Conservation (phyloP, 1,140 invertebrate species). For the Magallana ariakensis region DNA sequence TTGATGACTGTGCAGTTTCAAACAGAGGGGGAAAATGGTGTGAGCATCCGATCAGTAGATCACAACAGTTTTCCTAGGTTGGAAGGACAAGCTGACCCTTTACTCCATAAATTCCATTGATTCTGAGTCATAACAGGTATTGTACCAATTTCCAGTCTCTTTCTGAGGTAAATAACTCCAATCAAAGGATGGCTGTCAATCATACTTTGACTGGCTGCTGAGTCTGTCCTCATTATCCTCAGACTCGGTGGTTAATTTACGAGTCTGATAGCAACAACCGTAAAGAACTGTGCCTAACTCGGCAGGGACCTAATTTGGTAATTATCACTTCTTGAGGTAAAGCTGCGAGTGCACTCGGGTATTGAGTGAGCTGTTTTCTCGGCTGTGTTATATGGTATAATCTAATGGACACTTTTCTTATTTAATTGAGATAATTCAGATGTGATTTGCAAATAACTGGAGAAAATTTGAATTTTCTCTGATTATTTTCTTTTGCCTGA, state of each 20-base stretch:
- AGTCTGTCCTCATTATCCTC: neutral
- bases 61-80: neutral
- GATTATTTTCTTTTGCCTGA: too few species aligned
- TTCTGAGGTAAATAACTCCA: slow-evolving; percentile 3
- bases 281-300: neutral
- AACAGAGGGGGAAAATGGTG: neutral
- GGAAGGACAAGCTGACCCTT: neutral
- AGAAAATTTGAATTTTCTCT: too few species aligned
- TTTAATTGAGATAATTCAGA: too few species aligned
- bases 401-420: too few species aligned
- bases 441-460: too few species aligned
- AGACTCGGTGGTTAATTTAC: neutral
- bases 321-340: neutral
- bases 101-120: neutral
- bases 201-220: neutral
- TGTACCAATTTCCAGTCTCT: neutral
- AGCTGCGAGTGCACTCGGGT: neutral
- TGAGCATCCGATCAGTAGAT: neutral
- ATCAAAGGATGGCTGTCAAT: slow-evolving; percentile 1
- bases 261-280: neutral
- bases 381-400: neutral
- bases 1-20: neutral
- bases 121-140: neutral
- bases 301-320: neutral
- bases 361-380: neutral